These are phyloP conservation scores for Amphiprion percula DNA, from an alignment of 2,113 vertebrate genomes.

Conservation along the genomic window DNA sequence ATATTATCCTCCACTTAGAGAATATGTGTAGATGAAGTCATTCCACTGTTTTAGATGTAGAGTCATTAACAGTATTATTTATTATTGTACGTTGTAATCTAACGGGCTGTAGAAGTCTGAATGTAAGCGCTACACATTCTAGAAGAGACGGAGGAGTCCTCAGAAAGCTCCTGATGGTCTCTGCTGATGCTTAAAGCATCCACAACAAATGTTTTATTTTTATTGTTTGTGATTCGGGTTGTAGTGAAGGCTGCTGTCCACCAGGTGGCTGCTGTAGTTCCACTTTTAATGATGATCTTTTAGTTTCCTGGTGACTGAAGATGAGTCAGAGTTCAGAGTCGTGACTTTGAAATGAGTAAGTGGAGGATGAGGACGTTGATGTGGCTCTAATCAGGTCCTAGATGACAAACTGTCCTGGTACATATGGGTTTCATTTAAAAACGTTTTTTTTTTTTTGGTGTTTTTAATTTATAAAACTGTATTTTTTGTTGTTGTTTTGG, in stretches of 20 bases:
- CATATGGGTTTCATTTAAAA: not conserved
- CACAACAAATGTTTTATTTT: not conserved
- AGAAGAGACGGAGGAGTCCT: not conserved
- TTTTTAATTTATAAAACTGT: too few relatives aligned
- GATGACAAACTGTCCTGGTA: not conserved
- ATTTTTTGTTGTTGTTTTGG: not conserved
- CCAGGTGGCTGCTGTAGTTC: constrained; percentile 47
- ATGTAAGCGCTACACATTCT: constrained; percentile 8
- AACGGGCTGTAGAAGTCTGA: constrained; percentile 17
- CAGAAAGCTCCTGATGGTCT: too few relatives aligned
- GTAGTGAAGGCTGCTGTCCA: constrained; percentile 47
- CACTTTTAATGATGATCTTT: not conserved
- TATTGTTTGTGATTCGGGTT: not conserved
- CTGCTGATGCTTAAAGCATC: too few relatives aligned
- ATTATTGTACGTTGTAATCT: constrained; percentile 5
- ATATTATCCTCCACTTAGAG: not conserved
- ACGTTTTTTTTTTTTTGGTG: not conserved
- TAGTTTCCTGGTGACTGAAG: too few relatives aligned
- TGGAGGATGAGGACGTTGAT: not conserved
- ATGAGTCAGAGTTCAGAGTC: not conserved
- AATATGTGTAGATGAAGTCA: constrained; percentile 5
- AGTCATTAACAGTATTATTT: not conserved
- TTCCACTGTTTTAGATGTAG: constrained; percentile 34
- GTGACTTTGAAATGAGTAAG: not conserved
- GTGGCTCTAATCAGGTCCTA: not conserved